These are phyloP conservation scores for Alces alces DNA, from an alignment of 2,113 vertebrate genomes.

Conservation along the genomic window DNA sequence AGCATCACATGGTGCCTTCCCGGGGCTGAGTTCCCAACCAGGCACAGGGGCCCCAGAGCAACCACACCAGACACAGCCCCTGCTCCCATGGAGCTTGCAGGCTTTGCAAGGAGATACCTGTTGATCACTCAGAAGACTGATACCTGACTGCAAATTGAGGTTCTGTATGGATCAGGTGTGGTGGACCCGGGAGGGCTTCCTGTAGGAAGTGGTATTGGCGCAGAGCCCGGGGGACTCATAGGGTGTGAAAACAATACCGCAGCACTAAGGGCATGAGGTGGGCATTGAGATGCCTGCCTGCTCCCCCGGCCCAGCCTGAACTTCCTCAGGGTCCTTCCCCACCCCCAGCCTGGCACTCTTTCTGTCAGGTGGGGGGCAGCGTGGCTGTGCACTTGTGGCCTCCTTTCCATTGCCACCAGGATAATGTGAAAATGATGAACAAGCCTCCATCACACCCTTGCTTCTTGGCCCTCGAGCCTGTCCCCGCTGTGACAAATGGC, in stretches of 20 bases:
- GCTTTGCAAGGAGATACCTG: background rate
- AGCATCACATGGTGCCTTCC: fast-evolving
- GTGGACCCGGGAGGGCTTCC: background rate
- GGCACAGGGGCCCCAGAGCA: fast-evolving
- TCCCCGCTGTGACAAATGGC: background rate
- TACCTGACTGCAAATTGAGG: background rate
- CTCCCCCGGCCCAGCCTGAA: background rate
- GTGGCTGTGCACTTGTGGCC: fast-evolving
- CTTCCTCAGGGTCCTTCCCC: background rate
- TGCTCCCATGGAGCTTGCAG: background rate
- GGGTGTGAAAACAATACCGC: background rate
- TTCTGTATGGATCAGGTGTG: background rate
- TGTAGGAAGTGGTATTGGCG: background rate
- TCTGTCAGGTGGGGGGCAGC: fast-evolving
- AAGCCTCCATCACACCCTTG: background rate
- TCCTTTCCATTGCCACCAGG: fast-evolving
- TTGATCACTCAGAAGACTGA: background rate
- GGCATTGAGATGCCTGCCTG: background rate
- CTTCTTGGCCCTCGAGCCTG: background rate
- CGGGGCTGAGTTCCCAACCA: fast-evolving
- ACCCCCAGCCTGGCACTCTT: background rate
- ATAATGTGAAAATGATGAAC: background rate
- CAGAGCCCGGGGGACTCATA: background rate
- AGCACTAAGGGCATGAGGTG: fast-evolving
- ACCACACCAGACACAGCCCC: background rate